Evolutionary conservation across 2,113 vertebrate species (phyloP), one percentile per base, ranked within the genome.

Genomic region (Pseudorasbora parva): DNA sequence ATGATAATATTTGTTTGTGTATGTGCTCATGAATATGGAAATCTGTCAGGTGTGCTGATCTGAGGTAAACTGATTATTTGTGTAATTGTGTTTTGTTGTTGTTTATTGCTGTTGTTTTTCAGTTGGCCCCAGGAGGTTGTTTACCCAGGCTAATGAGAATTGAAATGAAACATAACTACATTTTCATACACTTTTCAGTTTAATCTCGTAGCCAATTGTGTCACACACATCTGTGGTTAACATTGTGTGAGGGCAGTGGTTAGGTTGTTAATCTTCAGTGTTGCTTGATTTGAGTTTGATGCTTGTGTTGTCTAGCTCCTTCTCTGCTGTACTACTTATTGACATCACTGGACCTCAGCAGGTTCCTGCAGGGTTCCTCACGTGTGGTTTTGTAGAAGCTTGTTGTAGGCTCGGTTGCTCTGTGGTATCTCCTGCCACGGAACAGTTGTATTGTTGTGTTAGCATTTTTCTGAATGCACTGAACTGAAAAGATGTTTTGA

Each of bases 361-460:
- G 79, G 79, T 82, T 85, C 41, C 84, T 82, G 62, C 37, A 77
- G 60, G 37, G 41, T 74, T 43, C 54, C 69, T 68, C 77, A 68
- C 54, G 23, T 87, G 62, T 47, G 17, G 30, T 82, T 87, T 66
- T n/a, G 37, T 23, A 43, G 57, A 45, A 71, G n/a, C 9, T 2
- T 60, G 59, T 78, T 83, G 45, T 49, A 2, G n/a, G 77, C 12
- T 43, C 78, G 43, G 19, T 41, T 57, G 54, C 66, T 82, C 47
- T 72, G 60, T 64, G 56, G 17, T 23, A 15, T 62, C 15, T 77
- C 79, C 49, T 37, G 62, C 23, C 64, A 1, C 72, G 79, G 23
- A 21, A 74, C 74, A 71, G 49, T 33, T 73, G 43, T 56, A 68
- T 14, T 71, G 47, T 49, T 82, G 23, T 45, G 54, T 86, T 68